These are phyloP conservation scores for Atrichornis clamosus DNA, from an alignment of 2,113 vertebrate genomes.

Conservation along the genomic window DNA sequence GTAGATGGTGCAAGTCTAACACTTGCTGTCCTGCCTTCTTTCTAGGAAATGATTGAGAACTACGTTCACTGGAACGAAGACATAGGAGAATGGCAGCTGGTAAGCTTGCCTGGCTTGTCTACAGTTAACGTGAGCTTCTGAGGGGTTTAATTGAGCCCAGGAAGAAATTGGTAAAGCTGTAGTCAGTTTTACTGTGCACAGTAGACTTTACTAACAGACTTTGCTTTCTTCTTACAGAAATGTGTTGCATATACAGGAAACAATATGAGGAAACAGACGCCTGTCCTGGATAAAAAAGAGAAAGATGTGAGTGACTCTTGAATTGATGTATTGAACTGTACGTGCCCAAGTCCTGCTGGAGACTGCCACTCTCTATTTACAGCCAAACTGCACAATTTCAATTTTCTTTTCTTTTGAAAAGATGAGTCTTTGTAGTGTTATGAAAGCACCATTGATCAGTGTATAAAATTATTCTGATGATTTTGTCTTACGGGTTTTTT, in stretches of 20 bases:
- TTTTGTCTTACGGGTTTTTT: not conserved
- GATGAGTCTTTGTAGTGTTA: not conserved
- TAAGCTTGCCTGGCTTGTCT: constrained; percentile 23
- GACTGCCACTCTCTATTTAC: not conserved
- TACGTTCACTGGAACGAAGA: constrained; percentile 99
- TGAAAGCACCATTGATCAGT: not conserved
- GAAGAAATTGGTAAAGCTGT: not conserved
- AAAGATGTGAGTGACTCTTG: constrained; percentile 87
- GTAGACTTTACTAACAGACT: not conserved
- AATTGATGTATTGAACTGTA: not conserved
- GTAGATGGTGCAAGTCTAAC: not conserved
- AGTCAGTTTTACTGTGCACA: not conserved
- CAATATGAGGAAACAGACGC: constrained; percentile 98
- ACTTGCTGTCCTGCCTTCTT: not conserved
- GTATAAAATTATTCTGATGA: not conserved
- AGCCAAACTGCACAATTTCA: not conserved
- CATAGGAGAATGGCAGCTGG: constrained; percentile 98
- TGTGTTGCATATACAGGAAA: constrained; percentile 98
- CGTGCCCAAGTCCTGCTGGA: not conserved
- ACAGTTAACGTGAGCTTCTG: not conserved
- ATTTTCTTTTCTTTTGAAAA: not conserved
- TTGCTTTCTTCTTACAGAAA: constrained; percentile 81
- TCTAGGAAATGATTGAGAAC: constrained; percentile 97
- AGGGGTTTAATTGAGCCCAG: not conserved
- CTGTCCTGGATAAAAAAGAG: constrained; percentile 94